Evolutionary conservation across 2,113 vertebrate species (phyloP).

Genomic region (Cryptomyrus ogoouensis): DNA sequence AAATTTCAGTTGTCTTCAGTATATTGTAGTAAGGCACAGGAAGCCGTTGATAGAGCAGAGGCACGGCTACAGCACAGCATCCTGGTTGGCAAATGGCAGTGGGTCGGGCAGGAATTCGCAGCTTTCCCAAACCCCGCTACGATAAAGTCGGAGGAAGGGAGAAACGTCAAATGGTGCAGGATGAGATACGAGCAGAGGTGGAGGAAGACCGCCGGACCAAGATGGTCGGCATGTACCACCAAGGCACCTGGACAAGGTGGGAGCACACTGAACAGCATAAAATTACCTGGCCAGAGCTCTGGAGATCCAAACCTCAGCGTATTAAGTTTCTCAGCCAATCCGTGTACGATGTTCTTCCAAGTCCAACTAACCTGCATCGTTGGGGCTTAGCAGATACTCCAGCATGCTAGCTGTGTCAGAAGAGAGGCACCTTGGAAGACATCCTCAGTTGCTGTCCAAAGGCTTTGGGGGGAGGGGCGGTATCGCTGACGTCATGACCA

Average conservation of each 20-base stretch:
- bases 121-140: background rate
- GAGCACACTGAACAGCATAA: background rate
- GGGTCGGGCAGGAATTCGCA: slow-evolving; percentile 1
- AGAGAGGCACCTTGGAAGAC: no score
- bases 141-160: slow-evolving; percentile 11
- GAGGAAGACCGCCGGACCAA: background rate
- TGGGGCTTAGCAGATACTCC: no score
- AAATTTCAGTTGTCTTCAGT: no score
- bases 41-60: background rate
- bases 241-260: background rate
- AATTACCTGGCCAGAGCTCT: background rate
- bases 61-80: background rate
- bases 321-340: background rate
- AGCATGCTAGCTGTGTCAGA: no score
- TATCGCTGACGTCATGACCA: no score
- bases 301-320: background rate
- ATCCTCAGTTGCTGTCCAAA: no score
- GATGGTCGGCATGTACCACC: background rate
- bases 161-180: background rate
- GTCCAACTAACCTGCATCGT: no score
- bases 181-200: background rate
- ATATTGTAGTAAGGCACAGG: background rate
- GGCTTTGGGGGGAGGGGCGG: no score
- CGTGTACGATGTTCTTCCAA: no score
- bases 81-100: background rate